These are phyloP conservation scores for Cotesia congregata DNA, from an alignment of 2,888 invertebrate genomes.

Conservation along the genomic window DNA sequence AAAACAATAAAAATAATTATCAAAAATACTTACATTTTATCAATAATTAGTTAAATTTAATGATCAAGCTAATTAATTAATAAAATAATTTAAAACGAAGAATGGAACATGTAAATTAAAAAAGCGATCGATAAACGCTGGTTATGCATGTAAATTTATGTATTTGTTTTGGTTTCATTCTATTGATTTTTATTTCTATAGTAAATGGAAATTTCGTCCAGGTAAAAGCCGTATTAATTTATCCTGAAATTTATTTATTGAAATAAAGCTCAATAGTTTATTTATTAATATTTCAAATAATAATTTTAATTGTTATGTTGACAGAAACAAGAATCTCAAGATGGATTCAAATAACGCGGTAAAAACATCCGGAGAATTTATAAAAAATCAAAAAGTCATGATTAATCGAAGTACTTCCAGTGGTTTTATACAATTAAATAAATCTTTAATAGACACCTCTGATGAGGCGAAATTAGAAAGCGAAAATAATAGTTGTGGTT, in stretches of 20 bases:
- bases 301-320: not conserved
- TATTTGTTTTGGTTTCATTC: not conserved
- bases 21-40: not conserved
- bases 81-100: not conserved
- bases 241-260: not conserved
- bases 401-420: constrained; percentile 29
- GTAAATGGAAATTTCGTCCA: not conserved
- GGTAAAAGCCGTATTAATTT: not conserved
- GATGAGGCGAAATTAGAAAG: not conserved
- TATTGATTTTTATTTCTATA: not conserved
- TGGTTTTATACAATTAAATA: constrained; percentile 19
- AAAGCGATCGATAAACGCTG: not conserved
- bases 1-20: not conserved
- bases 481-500: not conserved
- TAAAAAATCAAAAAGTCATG: constrained; percentile 32
- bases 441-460: constrained; percentile 3
- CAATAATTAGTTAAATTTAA: not conserved
- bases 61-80: not conserved
- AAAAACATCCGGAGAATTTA: constrained; percentile 27
- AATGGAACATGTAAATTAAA: not conserved
- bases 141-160: not conserved
- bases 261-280: not conserved
- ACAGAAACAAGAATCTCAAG: not conserved
- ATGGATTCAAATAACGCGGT: not conserved
- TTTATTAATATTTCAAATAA: not conserved